Evolutionary conservation across 2,113 vertebrate genomes (phyloP).

Genomic region (Lethenteron camtschaticum): DNA sequence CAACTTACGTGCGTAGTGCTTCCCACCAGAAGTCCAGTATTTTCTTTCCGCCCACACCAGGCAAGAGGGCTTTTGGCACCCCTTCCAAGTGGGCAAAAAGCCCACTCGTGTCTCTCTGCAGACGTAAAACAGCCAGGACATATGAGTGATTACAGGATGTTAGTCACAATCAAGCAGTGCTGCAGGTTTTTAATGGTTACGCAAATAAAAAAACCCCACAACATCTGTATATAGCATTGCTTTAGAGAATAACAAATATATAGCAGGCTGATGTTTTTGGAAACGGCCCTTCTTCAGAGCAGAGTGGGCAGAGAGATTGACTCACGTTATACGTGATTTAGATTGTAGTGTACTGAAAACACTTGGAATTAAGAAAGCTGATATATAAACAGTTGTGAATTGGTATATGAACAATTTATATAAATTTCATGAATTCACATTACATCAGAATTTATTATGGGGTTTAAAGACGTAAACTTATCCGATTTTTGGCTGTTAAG

Average conservation of each 20-base stretch:
- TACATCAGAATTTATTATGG: too few relatives aligned
- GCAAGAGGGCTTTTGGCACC: slow-evolving; percentile 37
- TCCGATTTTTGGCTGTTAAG: too few relatives aligned
- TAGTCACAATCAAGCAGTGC: neutral
- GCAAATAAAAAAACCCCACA: neutral
- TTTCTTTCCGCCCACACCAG: slow-evolving; percentile 39
- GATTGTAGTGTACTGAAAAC: too few relatives aligned
- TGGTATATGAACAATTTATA: too few relatives aligned
- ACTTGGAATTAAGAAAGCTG: too few relatives aligned
- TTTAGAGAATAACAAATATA: neutral
- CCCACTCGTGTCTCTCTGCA: slow-evolving; percentile 32
- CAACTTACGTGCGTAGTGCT: slow-evolving; percentile 33
- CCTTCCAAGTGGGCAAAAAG: slow-evolving; percentile 29
- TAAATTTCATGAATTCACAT: too few relatives aligned
- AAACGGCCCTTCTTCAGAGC: neutral
- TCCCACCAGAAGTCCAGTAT: slow-evolving; percentile 57
- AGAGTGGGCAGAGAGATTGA: too few relatives aligned
- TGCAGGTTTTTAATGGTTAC: neutral
- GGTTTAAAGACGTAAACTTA: too few relatives aligned
- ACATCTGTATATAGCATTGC: too few relatives aligned
- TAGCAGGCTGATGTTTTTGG: neutral
- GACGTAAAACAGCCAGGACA: neutral
- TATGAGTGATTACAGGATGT: too few relatives aligned
- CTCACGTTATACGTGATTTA: too few relatives aligned
- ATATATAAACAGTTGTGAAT: too few relatives aligned